These are phyloP conservation scores for Sussaba pulchella DNA, from an alignment of 2,888 invertebrate genomes.

Conservation along the genomic window DNA sequence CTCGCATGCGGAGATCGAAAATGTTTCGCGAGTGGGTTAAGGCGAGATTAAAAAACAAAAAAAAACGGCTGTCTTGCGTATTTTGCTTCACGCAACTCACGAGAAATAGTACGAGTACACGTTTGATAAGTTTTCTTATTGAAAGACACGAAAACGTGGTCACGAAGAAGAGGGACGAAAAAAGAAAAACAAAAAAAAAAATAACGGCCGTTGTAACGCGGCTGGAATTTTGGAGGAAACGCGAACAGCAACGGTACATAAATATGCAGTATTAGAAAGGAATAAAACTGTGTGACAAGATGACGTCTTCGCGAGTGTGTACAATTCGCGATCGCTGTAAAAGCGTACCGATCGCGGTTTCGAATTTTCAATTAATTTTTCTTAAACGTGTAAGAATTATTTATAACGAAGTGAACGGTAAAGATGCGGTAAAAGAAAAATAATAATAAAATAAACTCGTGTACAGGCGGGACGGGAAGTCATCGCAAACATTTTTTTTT, in stretches of 20 bases:
- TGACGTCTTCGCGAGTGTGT: slow-evolving; percentile 40
- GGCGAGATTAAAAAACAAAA: slow-evolving; percentile 32
- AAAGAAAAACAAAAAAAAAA: slow-evolving; percentile 6
- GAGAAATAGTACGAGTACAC: slow-evolving; percentile 47
- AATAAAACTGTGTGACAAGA: slow-evolving; percentile 71
- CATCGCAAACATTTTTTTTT: slow-evolving; percentile 70
- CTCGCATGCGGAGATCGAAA: slow-evolving; percentile 21
- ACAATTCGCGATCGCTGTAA: slow-evolving; percentile 24
- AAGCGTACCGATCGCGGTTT: slow-evolving; percentile 37
- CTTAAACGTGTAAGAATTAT: slow-evolving; percentile 77
- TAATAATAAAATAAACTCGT: slow-evolving; percentile 66
- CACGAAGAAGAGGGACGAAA: slow-evolving; percentile 27
- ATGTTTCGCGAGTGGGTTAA: slow-evolving; percentile 55
- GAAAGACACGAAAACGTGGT: slow-evolving; percentile 54
- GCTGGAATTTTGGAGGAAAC: no score
- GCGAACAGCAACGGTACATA: slow-evolving; percentile 61
- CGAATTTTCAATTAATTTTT: slow-evolving; percentile 72
- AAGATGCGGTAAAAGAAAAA: slow-evolving; percentile 4
- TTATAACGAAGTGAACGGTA: slow-evolving; percentile 70
- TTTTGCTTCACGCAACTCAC: slow-evolving; percentile 47
- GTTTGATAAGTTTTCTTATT: slow-evolving; percentile 65
- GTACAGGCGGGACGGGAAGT: slow-evolving; percentile 77
- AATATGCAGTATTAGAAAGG: slow-evolving; percentile 81
- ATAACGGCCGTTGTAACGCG: no score
- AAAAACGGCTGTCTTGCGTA: slow-evolving; percentile 15